Evolutionary conservation across 2,888 invertebrate genomes (phyloP).

Genomic region (Platerodrilus igneus): DNA sequence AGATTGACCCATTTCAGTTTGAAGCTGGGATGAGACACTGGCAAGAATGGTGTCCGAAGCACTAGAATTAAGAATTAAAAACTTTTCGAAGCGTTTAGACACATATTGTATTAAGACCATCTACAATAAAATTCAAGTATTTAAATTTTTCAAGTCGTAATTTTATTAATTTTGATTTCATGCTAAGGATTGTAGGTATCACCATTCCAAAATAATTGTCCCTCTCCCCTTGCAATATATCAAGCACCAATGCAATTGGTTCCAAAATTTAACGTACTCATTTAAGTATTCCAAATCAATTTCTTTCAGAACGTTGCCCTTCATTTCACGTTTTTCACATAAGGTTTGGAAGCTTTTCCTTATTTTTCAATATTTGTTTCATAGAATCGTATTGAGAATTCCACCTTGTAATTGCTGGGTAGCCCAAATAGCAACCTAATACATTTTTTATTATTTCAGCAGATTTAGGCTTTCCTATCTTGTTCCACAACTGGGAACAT

Average conservation of each 20-base stretch:
- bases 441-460: slow-evolving; percentile 13
- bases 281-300: slow-evolving; percentile 12
- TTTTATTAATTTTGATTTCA: too few relatives aligned
- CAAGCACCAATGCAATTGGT: slow-evolving; percentile 8
- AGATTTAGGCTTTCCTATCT: slow-evolving; percentile 7
- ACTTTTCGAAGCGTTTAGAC: too few relatives aligned
- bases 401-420: slow-evolving; percentile 12
- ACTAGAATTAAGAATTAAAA: too few relatives aligned
- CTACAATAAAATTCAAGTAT: too few relatives aligned
- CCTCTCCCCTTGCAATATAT: slow-evolving; percentile 13
- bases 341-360: slow-evolving; percentile 12
- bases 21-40: too few relatives aligned
- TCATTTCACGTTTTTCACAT: slow-evolving; percentile 6
- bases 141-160: too few relatives aligned
- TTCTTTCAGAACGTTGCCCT: slow-evolving; percentile 6
- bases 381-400: slow-evolving; percentile 12
- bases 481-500: slow-evolving; percentile 11
- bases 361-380: slow-evolving; percentile 13
- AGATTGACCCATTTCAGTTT: too few relatives aligned
- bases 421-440: slow-evolving; percentile 9
- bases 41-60: too few relatives aligned
- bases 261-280: slow-evolving; percentile 13
- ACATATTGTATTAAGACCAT: too few relatives aligned
- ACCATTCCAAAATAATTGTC: slow-evolving; percentile 10
- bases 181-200: slow-evolving; percentile 9